phyloP scores from a whole-genome alignment of 2,113 vertebrate species.

The Drymodes brunneopygia region DNA sequence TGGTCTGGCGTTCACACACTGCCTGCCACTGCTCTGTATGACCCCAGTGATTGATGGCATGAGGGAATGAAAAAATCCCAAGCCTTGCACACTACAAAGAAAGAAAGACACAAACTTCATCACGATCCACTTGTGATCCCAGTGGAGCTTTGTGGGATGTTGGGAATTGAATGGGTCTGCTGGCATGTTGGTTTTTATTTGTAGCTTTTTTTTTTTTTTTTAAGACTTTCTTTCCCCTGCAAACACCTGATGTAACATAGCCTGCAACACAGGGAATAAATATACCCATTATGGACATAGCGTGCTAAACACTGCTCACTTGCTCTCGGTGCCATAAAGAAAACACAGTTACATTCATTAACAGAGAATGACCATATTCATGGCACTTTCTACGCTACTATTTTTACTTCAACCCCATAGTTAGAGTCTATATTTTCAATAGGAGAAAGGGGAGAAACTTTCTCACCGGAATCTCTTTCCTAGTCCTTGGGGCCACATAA shows the following conservation, averaged over 20 bases:
- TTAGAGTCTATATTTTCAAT: constrained; percentile 25
- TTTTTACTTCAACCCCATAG: constrained; percentile 1
- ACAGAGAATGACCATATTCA: not conserved
- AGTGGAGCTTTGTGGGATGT: not conserved
- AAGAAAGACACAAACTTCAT: not conserved
- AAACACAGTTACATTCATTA: not conserved
- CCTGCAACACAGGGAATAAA: not conserved
- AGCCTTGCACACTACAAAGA: not conserved
- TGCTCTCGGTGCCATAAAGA: not conserved
- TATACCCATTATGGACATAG: not conserved
- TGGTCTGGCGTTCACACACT: not conserved
- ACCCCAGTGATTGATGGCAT: not conserved
- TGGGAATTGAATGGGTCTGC: not conserved
- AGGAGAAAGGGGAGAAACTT: not conserved
- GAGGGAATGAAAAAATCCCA: not conserved
- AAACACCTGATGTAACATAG: not conserved
- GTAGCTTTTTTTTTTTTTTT: not conserved
- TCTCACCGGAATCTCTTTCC: not conserved
- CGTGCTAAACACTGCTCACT: not conserved
- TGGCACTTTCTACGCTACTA: not conserved
- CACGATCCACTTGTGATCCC: not conserved
- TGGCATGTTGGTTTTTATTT: not conserved
- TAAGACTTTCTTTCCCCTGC: not conserved
- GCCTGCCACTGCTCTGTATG: not conserved
- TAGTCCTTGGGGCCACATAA: not conserved